phyloP scores from a whole-genome alignment of 1,140 invertebrate genomes.

The Drosophila sturtevanti region DNA sequence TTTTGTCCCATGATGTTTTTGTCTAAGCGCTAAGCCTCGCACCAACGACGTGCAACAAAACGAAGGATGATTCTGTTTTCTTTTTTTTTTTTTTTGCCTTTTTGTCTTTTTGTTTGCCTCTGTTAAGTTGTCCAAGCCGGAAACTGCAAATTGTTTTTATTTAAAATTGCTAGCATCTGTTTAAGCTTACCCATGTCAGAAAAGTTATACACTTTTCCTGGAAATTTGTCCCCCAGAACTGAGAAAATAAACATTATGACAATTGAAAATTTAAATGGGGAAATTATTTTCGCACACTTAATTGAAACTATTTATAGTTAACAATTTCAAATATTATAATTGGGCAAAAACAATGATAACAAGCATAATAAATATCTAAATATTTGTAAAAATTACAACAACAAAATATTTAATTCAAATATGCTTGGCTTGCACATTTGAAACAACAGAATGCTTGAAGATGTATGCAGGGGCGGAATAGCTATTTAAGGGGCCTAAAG shows the following conservation, averaged over 20 bases:
- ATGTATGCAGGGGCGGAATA: neutral
- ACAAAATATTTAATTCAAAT: neutral
- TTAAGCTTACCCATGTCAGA: conserved; percentile 4
- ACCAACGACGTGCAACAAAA: conserved; percentile 24
- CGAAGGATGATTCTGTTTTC: conserved; percentile 5
- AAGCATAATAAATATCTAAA: no score
- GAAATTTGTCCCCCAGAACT: neutral
- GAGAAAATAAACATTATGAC: neutral
- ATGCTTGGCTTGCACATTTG: neutral
- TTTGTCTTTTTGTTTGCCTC: neutral
- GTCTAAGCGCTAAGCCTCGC: conserved; percentile 69
- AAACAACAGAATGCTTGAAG: neutral
- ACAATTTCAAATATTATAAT: conserved; percentile 15
- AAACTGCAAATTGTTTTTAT: conserved; percentile 10
- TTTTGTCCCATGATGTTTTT: conserved; percentile 62
- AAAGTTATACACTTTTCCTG: neutral
- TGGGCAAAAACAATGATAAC: neutral
- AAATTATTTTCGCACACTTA: neutral
- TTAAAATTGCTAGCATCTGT: neutral
- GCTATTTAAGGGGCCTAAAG: neutral
- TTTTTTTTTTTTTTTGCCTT: neutral
- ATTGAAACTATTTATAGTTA: neutral
- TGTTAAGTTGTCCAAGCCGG: conserved; percentile 4
- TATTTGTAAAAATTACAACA: no score
- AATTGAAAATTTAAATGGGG: neutral